Evolutionary conservation across 2,113 vertebrate species (phyloP).

Genomic region (Xyrauchen texanus): DNA sequence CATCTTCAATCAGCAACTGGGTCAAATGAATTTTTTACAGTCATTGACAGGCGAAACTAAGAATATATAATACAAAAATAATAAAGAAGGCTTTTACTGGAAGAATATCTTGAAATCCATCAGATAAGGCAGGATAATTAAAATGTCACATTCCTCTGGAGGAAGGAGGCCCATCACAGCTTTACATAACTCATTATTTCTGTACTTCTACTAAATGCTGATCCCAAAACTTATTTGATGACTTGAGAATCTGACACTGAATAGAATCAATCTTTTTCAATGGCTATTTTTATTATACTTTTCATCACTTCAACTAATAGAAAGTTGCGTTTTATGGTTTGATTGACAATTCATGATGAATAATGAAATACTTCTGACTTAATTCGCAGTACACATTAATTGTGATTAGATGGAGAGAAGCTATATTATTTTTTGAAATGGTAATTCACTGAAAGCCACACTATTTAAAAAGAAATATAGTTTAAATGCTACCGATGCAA

Average conservation of each 20-base stretch:
- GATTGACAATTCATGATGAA: background rate
- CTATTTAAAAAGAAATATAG: no score
- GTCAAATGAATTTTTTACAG: constrained; percentile 67
- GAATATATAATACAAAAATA: constrained; percentile 76
- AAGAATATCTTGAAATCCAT: constrained; percentile 75
- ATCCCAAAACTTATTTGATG: constrained; percentile 49
- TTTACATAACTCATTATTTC: constrained; percentile 61
- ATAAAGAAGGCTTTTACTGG: constrained; percentile 71
- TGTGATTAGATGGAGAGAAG: background rate
- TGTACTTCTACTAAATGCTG: constrained; percentile 51
- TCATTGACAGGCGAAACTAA: constrained; percentile 72
- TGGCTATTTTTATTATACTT: background rate
- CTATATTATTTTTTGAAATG: background rate
- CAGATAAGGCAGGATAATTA: constrained; percentile 78
- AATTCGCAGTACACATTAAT: background rate
- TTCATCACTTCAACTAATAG: background rate
- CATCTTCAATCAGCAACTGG: constrained; percentile 69
- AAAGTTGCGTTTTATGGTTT: background rate
- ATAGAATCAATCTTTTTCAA: background rate
- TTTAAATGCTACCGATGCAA: no score
- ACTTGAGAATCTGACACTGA: background rate
- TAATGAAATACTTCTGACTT: background rate
- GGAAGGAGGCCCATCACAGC: constrained; percentile 60
- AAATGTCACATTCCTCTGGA: constrained; percentile 73
- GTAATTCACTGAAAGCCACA: background rate